Conservation (phyloP, 2,113 vertebrate genomes). For the Ptilonorhynchus violaceus region DNA sequence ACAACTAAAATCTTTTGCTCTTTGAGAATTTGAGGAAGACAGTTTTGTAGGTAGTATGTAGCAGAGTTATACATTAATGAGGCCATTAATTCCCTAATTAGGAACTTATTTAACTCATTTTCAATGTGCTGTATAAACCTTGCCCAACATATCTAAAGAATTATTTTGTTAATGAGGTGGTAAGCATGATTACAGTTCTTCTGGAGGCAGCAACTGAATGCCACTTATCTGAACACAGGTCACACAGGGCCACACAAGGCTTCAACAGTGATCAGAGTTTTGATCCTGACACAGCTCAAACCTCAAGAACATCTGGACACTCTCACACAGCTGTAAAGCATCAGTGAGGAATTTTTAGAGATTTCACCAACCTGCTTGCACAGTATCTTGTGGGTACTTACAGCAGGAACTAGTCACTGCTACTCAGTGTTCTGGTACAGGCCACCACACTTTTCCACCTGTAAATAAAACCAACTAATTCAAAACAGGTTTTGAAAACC, state of each 20-base stretch:
- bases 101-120: neutral
- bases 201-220: neutral
- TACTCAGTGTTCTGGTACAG: neutral
- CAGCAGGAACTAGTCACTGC: neutral
- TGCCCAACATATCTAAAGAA: neutral
- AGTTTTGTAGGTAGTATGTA: neutral
- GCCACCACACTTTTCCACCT: fast-evolving
- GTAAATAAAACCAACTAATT: neutral
- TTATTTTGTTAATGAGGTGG: neutral
- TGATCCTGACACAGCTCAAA: neutral
- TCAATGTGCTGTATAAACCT: neutral
- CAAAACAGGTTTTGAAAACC: neutral
- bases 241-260: neutral
- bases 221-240: neutral
- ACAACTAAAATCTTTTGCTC: neutral
- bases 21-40: neutral
- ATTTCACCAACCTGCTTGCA: neutral
- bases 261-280: neutral
- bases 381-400: neutral
- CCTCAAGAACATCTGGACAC: neutral
- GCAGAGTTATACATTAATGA: neutral
- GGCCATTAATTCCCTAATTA: neutral
- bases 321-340: neutral
- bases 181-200: neutral
- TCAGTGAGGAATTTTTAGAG: neutral